Evolutionary conservation across 2,888 invertebrate genomes (phyloP).

Genomic region (Macrophya alboannulata): DNA sequence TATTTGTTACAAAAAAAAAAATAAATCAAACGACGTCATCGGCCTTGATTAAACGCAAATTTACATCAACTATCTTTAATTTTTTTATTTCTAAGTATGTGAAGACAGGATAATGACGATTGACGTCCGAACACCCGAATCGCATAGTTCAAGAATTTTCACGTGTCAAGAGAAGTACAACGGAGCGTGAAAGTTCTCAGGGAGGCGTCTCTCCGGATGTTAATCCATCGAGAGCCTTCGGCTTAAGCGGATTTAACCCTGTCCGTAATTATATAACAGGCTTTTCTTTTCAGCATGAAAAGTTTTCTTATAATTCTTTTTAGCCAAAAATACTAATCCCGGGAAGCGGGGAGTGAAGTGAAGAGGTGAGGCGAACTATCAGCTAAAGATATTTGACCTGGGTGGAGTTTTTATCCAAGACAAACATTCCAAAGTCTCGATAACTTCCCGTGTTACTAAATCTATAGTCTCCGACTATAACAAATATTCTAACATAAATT

Average conservation of each 20-base stretch:
- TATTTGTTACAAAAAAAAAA: neutral
- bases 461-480: neutral
- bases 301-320: slow-evolving; percentile 19
- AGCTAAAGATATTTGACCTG: neutral
- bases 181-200: neutral
- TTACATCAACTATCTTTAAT: neutral
- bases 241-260: slow-evolving; percentile 34
- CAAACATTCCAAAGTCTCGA: neutral
- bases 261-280: slow-evolving; percentile 44
- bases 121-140: neutral
- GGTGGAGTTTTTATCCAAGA: slow-evolving; percentile 1
- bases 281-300: slow-evolving; percentile 8
- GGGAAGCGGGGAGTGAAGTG: neutral
- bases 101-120: neutral
- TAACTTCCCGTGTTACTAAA: neutral
- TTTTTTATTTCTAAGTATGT: neutral
- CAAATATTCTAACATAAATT: slow-evolving; percentile 14
- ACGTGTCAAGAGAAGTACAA: neutral
- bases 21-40: neutral
- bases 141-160: neutral
- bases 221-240: slow-evolving; percentile 3
- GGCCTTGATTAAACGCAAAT: neutral
- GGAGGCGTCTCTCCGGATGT: neutral
- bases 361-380: neutral
- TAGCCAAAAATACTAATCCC: slow-evolving; percentile 2